Percentiles rank a stretch among this genome's conserved stretches.
Conservation (phyloP, 2,113 vertebrate genomes). For the Butastur rufipennis region DNA sequence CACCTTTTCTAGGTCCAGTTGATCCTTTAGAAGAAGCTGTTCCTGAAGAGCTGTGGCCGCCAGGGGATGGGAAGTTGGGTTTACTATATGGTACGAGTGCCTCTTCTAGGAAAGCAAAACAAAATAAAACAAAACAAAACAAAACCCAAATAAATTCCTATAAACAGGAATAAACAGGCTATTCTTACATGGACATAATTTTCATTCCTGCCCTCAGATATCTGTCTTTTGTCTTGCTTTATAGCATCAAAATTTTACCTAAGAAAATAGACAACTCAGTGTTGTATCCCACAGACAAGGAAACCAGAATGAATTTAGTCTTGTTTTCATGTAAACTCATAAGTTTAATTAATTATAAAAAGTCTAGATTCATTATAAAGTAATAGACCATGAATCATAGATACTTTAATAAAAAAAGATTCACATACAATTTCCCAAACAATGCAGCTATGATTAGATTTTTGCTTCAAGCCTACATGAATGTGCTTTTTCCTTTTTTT, state of each 20-base stretch:
- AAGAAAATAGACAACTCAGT: neutral
- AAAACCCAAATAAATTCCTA: neutral
- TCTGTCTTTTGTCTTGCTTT: neutral
- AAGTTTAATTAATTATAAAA: slow-evolving; percentile 39
- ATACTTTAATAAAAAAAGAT: slow-evolving; percentile 54
- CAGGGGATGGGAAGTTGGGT: slow-evolving; percentile 94
- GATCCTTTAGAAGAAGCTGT: slow-evolving; percentile 97
- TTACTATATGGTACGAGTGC: slow-evolving; percentile 93
- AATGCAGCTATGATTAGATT: slow-evolving; percentile 54
- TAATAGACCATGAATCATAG: slow-evolving; percentile 1
- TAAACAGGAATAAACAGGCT: neutral
- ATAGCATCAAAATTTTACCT: neutral
- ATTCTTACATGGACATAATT: neutral
- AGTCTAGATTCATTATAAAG: slow-evolving; percentile 27
- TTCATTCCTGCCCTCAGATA: neutral
- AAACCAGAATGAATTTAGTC: neutral
- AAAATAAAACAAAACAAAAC: neutral
- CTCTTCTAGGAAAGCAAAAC: slow-evolving; percentile 81
- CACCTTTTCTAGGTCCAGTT: slow-evolving; percentile 90
- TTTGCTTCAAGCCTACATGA: slow-evolving; percentile 38
- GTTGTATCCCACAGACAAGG: neutral
- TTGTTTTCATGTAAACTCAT: neutral
- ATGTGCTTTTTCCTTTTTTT: slow-evolving; percentile 18
- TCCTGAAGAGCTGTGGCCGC: slow-evolving; percentile 94
- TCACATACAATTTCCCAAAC: slow-evolving; percentile 26